Conservation (phyloP, 2,113 vertebrate species). For the Cololabis saira region DNA sequence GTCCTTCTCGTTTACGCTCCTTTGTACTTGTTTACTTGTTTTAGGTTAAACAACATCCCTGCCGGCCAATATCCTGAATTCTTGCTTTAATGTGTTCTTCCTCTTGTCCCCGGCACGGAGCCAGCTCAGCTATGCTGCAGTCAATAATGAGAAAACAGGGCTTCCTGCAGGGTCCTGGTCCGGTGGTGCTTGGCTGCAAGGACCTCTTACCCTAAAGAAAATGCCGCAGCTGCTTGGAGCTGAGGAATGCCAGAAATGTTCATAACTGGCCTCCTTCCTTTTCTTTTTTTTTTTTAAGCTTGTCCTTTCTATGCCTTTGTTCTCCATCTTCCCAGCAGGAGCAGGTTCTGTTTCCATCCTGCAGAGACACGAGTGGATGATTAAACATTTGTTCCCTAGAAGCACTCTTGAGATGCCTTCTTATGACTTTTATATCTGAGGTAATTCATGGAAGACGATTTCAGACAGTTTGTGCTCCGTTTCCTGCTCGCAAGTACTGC, state of each 20-base stretch:
- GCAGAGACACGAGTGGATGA: conserved; percentile 19
- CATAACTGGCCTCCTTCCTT: conserved; percentile 40
- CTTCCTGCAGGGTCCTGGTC: conserved; percentile 45
- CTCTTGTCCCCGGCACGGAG: conserved; percentile 44
- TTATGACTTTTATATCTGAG: conserved; percentile 38
- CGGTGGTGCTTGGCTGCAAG: conserved; percentile 43
- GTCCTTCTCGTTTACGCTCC: conserved; percentile 21
- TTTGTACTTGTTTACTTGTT: conserved; percentile 54
- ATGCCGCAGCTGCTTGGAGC: conserved; percentile 55
- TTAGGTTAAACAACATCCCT: conserved; percentile 66
- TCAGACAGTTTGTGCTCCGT: conserved; percentile 11
- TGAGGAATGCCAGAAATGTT: conserved; percentile 71
- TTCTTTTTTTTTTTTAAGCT: conserved; percentile 5
- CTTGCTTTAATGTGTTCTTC: conserved; percentile 74
- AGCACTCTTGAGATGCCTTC: conserved; percentile 10
- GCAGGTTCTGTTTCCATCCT: conserved; percentile 23
- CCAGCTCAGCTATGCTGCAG: conserved; percentile 25
- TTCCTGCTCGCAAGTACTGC: not conserved
- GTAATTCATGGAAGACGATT: conserved; percentile 49
- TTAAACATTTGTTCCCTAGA: conserved; percentile 30
- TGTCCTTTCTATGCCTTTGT: conserved; percentile 29
- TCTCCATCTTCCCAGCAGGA: conserved; percentile 31
- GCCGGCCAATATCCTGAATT: conserved; percentile 57
- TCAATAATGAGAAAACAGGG: conserved; percentile 34
- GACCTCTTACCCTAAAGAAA: conserved; percentile 66